These are phyloP conservation scores for Dryococelus australis DNA, from an alignment of 2,888 invertebrate genomes.

Conservation along the genomic window DNA sequence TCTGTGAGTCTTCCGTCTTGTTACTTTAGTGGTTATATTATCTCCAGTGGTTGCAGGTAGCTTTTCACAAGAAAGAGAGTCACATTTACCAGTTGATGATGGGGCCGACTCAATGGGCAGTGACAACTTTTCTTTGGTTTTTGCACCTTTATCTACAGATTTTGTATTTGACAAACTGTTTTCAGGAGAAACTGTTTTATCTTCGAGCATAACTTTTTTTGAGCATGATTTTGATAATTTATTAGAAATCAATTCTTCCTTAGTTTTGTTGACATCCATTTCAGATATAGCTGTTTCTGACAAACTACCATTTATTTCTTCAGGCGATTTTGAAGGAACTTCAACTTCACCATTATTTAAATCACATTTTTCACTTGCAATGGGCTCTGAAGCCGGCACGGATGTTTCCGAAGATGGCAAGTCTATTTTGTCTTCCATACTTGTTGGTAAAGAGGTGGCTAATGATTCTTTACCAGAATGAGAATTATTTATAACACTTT, in stretches of 20 bases:
- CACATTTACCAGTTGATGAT: no score
- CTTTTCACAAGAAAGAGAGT: neutral
- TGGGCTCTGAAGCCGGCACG: neutral
- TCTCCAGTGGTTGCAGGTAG: neutral
- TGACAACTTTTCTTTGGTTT: neutral
- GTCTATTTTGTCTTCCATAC: neutral
- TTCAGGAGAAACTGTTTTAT: neutral
- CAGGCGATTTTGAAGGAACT: neutral
- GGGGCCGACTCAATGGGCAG: no score
- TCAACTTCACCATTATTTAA: neutral
- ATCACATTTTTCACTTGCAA: neutral
- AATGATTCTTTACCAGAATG: no score
- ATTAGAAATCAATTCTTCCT: neutral
- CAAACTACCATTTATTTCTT: neutral
- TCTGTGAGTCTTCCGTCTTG: neutral
- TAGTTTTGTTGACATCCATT: neutral
- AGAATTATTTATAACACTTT: neutral
- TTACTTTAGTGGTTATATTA: neutral
- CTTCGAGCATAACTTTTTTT: neutral
- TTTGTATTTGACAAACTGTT: neutral
- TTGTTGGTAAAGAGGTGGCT: neutral
- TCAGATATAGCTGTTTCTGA: neutral
- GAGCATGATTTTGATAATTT: neutral
- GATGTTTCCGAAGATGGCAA: neutral
- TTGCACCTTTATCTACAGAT: neutral